Evolutionary conservation across 2,113 vertebrate species (phyloP).

Genomic region (Myrmophylax atrothorax): DNA sequence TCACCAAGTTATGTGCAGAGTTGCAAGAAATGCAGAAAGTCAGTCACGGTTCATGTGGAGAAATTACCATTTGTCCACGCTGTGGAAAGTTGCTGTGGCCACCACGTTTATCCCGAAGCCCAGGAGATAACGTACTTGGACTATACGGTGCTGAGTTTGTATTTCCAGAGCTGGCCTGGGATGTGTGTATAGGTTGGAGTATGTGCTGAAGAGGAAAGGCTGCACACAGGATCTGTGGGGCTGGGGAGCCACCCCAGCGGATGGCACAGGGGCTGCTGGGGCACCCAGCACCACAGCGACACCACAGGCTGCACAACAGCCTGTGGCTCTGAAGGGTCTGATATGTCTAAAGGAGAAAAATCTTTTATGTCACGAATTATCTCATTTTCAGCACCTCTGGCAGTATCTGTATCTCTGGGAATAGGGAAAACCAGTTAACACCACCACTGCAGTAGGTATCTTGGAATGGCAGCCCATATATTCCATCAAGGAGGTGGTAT

Average conservation of each 20-base stretch:
- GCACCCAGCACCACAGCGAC: background rate
- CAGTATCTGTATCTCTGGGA: background rate
- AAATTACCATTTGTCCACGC: fast-evolving
- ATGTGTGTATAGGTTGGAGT: background rate
- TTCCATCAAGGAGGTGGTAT: background rate
- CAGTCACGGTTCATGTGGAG: fast-evolving
- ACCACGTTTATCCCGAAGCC: background rate
- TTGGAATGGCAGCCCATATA: background rate
- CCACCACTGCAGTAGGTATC: background rate
- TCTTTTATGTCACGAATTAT: background rate
- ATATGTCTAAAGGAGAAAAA: background rate
- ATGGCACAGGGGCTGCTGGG: background rate
- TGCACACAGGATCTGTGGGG: background rate
- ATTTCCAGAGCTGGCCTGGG: background rate
- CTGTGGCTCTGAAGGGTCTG: fast-evolving
- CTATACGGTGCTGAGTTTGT: background rate
- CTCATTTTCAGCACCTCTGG: background rate
- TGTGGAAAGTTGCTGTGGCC: background rate
- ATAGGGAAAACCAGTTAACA: background rate
- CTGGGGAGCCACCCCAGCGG: fast-evolving
- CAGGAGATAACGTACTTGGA: background rate
- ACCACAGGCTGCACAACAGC: fast-evolving
- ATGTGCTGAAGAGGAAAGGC: background rate
- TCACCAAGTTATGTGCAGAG: background rate
- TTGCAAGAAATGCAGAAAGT: background rate